A percentile compares a stretch with the other conserved stretches of the same genome.
Evolutionary conservation across 2,113 vertebrate genomes (phyloP).

Genomic region (Hymenochirus boettgeri): DNA sequence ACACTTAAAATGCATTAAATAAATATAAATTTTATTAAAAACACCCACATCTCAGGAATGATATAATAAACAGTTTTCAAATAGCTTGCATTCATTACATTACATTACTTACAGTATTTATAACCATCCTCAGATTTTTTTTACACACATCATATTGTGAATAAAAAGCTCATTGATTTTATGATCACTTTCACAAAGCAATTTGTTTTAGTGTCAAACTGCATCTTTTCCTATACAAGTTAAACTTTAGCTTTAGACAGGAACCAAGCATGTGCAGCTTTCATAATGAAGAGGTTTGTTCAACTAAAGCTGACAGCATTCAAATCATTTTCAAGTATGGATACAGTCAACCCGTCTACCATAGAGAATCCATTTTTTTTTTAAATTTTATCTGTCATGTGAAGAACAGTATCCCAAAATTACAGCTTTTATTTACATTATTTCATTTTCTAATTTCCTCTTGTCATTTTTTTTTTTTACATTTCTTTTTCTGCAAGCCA

Average conservation of each 20-base stretch:
- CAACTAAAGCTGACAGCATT: conserved; percentile 94
- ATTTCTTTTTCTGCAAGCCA: conserved; percentile 56
- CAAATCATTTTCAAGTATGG: conserved; percentile 96
- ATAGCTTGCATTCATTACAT: conserved; percentile 98
- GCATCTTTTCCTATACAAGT: conserved; percentile 75
- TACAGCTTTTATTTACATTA: conserved; percentile 58
- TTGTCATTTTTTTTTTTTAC: conserved; percentile 1
- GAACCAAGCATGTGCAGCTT: conserved; percentile 74
- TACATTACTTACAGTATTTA: conserved; percentile 99
- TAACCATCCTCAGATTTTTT: conserved; percentile 78
- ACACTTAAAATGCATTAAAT: conserved; percentile 85
- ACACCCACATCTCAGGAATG: conserved; percentile 99
- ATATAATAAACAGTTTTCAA: conserved; percentile 99
- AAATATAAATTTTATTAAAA: conserved; percentile 99
- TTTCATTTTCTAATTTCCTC: too few species aligned
- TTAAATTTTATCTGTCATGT: conserved; percentile 66
- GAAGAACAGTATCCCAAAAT: conserved; percentile 76
- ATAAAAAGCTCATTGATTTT: conserved; percentile 62
- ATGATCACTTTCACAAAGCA: conserved; percentile 74
- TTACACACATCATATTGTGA: conserved; percentile 78
- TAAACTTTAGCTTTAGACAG: conserved; percentile 80
- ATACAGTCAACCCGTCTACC: conserved; percentile 83
- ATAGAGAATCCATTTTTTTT: conserved; percentile 60
- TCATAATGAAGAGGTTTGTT: conserved; percentile 83
- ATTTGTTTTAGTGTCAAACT: conserved; percentile 91